Base-by-base conservation (phyloP, 2,888 invertebrate species). In the Eretmocerus hayati region DNA sequence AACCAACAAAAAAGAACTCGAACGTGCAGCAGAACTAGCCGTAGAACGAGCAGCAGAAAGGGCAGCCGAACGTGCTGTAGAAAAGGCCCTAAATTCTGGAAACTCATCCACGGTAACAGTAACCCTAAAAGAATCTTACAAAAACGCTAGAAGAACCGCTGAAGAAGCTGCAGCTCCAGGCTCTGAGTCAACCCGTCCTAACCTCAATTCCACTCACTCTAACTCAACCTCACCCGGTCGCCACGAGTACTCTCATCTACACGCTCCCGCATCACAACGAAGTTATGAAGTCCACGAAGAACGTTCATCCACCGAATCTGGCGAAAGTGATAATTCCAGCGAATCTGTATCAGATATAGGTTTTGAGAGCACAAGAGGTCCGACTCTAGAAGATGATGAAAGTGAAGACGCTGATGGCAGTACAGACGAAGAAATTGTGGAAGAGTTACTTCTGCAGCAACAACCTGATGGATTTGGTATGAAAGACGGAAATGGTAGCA, bases 31-130 rank as follows among this genome's bases (percentile, higher is more conserved):
- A 2, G 69, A 71, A 48, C 48, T 66, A 4, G 70, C 68, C 4
- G 69, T 70, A 16, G 69, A 70, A 46, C 61, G 63, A 23, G 63
- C 68, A 5, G 71, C 67, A 5, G 69, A 71, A 50, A 61, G 61
- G 40, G 67, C 61, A 4, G 70, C 70, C 0, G 70, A 71, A 48
- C 58, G 63, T 38, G 68, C 67, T 0, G 70, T 69, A 4, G 69
- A 70, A 35, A 70, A 66, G 52, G 63, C 63, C 3, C 54, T 69
- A 8, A 66, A 69, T 48, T 60, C 62, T 36, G 67, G 69, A 1
- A 67, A 66, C 42, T 57, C 58, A 0, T 63, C 62, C 3, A 64
- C 65, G 8, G 62, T 63, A 26, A 59, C 67, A 11, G 61, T 68
- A 13, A 63, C 62, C 4, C 57, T 67, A 13, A 59, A 60, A 5